Evolutionary conservation across 2,797 vertebrate genomes (phyloP).

Genomic region (Mormyrops boulengeri): DNA sequence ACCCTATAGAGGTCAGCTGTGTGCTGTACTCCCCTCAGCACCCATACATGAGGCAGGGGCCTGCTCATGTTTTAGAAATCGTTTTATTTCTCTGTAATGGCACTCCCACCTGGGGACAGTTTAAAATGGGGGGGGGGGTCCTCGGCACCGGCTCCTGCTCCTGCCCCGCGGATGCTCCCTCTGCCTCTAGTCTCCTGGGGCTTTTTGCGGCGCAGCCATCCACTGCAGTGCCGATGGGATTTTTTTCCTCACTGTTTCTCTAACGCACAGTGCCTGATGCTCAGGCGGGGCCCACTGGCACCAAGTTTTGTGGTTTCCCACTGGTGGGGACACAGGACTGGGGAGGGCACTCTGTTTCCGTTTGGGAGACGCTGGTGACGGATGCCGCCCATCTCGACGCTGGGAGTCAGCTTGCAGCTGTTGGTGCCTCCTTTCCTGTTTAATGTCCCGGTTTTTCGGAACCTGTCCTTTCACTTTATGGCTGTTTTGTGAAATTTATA

Average conservation of each 20-base stretch:
- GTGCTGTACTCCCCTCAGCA: neutral
- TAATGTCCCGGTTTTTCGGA: neutral
- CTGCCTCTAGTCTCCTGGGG: neutral
- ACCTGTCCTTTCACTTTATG: neutral
- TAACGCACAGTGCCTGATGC: neutral
- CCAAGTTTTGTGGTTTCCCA: neutral
- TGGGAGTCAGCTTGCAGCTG: neutral
- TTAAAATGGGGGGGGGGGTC: neutral
- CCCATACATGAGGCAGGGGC: neutral
- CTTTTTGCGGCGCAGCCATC: neutral
- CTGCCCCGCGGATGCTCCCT: neutral
- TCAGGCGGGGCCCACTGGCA: neutral
- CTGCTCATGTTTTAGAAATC: neutral
- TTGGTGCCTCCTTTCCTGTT: neutral
- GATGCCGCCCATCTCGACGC: neutral
- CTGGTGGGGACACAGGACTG: neutral
- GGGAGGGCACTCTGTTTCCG: neutral
- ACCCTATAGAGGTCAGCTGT: neutral
- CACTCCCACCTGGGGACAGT: neutral
- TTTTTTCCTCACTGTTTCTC: neutral
- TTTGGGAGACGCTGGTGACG: neutral
- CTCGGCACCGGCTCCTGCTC: neutral
- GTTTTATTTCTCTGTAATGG: neutral
- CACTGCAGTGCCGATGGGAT: neutral
- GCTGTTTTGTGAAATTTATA: constrained; percentile 12